phyloP scores from a whole-genome alignment of 2,797 vertebrate species.

The Denticeps clupeoides region DNA sequence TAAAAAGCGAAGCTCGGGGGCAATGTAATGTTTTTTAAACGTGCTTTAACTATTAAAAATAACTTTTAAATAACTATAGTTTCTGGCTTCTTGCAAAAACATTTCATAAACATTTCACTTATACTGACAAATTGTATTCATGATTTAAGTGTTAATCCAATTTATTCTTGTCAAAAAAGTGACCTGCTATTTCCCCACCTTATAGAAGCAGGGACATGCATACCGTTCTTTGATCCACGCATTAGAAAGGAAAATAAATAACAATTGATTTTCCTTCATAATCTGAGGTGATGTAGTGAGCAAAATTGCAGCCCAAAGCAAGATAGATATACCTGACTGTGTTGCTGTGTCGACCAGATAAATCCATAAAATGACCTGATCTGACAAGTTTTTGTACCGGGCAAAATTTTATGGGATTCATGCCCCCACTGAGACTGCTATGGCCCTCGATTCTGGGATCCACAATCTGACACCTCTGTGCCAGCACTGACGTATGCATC shows the following conservation, averaged over 20 bases:
- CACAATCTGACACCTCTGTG: too few relatives aligned
- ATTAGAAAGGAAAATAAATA: conserved; percentile 26
- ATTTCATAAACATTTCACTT: too few relatives aligned
- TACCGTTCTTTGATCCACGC: conserved; percentile 11
- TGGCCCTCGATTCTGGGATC: too few relatives aligned
- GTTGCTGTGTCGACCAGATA: conserved; percentile 52
- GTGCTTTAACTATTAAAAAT: too few relatives aligned
- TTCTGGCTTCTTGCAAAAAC: too few relatives aligned
- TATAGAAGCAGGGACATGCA: neutral
- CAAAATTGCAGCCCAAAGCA: conserved; percentile 65
- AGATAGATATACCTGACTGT: conserved; percentile 49
- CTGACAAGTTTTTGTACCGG: conserved; percentile 40
- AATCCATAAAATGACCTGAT: conserved; percentile 64
- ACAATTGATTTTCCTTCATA: conserved; percentile 52
- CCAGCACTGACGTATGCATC: too few relatives aligned
- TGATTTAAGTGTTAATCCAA: too few relatives aligned
- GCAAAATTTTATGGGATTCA: conserved; percentile 13
- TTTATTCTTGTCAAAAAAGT: conserved; percentile 2
- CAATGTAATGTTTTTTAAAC: too few relatives aligned
- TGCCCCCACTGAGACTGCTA: conserved; percentile 8
- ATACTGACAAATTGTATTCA: too few relatives aligned
- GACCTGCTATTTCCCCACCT: too few relatives aligned
- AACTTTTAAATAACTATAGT: too few relatives aligned
- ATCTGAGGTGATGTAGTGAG: conserved; percentile 50
- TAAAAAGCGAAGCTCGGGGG: too few relatives aligned